phyloP scores from a whole-genome alignment of 2,113 vertebrate species.

The Salminus brasiliensis region DNA sequence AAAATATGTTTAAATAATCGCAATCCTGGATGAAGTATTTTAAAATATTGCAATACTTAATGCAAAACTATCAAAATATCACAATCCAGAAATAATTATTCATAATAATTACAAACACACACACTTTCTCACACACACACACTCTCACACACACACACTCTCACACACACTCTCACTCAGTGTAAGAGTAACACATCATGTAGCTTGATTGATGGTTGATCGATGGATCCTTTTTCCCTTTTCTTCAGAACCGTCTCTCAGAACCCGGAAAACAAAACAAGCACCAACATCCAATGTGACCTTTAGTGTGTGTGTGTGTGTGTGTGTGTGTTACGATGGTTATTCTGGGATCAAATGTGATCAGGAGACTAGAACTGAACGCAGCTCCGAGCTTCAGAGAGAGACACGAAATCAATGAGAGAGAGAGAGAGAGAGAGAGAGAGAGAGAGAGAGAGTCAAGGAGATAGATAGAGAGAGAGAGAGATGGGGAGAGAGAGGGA shows the following conservation, averaged over 20 bases:
- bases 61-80: too few species aligned
- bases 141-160: constrained; percentile 12
- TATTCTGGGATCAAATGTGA: constrained; percentile 35
- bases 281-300: constrained; percentile 21
- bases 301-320: constrained; percentile 34
- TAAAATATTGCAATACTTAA: too few species aligned
- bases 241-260: background rate
- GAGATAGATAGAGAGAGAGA: constrained; percentile 9
- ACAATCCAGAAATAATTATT: too few species aligned
- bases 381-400: constrained; percentile 20
- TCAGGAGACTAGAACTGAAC: constrained; percentile 19
- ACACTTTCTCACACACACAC: background rate
- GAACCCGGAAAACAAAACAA: constrained; percentile 1
- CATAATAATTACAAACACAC: too few species aligned
- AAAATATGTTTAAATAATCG: too few species aligned
- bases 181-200: too few species aligned
- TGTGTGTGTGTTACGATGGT: constrained; percentile 24
- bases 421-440: background rate
- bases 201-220: background rate
- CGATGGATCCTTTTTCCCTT: background rate
- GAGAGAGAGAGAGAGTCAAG: constrained; percentile 4
- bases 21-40: too few species aligned
- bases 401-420: constrained; percentile 35
- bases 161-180: constrained; percentile 7
- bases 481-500: constrained; percentile 13